These are phyloP conservation scores for Austrolebias charrua DNA, from an alignment of 2,797 vertebrate genomes.

Conservation along the genomic window DNA sequence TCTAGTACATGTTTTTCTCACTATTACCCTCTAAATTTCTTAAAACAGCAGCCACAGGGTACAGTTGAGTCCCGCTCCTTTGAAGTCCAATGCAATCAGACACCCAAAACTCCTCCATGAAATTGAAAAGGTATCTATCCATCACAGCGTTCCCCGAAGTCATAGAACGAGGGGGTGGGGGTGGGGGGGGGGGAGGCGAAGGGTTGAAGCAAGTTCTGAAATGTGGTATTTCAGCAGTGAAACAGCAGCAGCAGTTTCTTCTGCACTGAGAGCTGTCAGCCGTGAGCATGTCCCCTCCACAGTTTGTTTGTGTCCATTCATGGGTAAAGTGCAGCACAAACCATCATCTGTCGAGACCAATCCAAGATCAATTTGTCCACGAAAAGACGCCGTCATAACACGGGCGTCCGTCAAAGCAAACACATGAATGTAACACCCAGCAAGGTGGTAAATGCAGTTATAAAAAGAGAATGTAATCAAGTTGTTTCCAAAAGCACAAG, in stretches of 20 bases:
- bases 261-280: not conserved
- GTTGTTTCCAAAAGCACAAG: not conserved
- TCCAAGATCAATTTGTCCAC: conserved; percentile 9
- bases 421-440: not conserved
- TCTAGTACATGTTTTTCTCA: conserved; percentile 47
- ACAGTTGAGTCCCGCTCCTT: conserved; percentile 57
- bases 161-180: conserved; percentile 9
- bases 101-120: conserved; percentile 48
- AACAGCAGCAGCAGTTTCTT: conserved; percentile 3
- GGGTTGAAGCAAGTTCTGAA: conserved; percentile 44
- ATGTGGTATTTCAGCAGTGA: too few species aligned
- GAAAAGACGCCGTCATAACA: not conserved
- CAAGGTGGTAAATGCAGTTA: not conserved
- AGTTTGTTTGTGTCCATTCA: conserved; percentile 10
- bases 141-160: conserved; percentile 55
- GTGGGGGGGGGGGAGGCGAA: conserved; percentile 23
- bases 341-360: conserved; percentile 6
- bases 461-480: not conserved
- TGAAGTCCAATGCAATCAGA: conserved; percentile 66
- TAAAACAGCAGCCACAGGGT: conserved; percentile 57
- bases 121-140: conserved; percentile 67
- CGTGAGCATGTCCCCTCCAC: not conserved
- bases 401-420: conserved; percentile 1
- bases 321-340: not conserved
- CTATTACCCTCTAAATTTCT: conserved; percentile 64